Evolutionary conservation across 2,113 vertebrate genomes (phyloP).

Genomic region (Brienomyrus brachyistius): DNA sequence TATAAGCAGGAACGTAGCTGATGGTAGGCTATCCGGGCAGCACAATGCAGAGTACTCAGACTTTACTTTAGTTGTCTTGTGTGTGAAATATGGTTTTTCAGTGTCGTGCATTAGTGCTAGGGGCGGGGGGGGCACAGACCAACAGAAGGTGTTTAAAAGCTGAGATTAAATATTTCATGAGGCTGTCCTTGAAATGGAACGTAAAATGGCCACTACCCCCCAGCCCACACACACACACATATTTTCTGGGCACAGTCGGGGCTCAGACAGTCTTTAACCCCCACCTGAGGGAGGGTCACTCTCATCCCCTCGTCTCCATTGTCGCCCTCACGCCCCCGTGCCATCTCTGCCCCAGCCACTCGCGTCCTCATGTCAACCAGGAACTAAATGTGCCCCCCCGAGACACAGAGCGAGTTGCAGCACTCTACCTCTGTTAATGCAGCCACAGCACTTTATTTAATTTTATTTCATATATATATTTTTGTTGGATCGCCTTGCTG

Average conservation of each 20-base stretch:
- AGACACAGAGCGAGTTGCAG: not conserved
- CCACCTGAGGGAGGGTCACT: not conserved
- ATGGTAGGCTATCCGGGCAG: not conserved
- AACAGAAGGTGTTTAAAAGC: not conserved
- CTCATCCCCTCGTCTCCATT: not conserved
- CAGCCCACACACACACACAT: not conserved
- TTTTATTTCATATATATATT: not conserved
- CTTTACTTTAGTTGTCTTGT: not conserved
- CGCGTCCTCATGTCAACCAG: not conserved
- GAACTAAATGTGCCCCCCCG: not conserved
- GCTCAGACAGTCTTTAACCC: not conserved
- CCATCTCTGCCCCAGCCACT: not conserved
- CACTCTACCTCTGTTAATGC: not conserved
- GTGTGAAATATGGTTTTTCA: not conserved
- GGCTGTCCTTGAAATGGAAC: not conserved
- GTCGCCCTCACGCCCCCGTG: not conserved
- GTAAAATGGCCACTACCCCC: not conserved
- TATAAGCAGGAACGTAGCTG: not conserved
- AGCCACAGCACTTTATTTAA: not conserved
- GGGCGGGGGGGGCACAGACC: not conserved
- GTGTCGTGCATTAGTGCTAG: not conserved
- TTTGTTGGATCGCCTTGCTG: not conserved
- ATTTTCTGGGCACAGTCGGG: not conserved
- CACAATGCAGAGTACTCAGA: not conserved
- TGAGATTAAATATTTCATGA: not conserved